These are phyloP conservation scores for Pitangus sulphuratus DNA, from an alignment of 2,797 vertebrate species.

Conservation along the genomic window DNA sequence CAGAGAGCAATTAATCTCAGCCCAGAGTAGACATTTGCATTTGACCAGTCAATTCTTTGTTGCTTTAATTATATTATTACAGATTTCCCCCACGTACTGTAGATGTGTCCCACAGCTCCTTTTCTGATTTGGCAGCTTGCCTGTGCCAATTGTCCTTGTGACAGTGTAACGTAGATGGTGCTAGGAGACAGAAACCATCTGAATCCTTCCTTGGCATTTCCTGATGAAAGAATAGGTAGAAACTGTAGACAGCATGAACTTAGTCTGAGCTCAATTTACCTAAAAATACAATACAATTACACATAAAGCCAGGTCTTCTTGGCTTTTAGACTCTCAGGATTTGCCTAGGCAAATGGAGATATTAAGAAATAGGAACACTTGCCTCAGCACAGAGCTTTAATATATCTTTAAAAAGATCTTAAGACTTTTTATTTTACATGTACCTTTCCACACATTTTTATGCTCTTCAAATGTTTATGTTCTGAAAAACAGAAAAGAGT, in stretches of 20 bases:
- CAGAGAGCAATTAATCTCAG: slow-evolving; percentile 25
- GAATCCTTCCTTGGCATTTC: background rate
- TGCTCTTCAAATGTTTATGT: background rate
- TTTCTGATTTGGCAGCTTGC: slow-evolving; percentile 5
- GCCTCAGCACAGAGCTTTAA: background rate
- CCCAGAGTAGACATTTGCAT: slow-evolving; percentile 2
- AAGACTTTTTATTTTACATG: background rate
- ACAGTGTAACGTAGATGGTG: background rate
- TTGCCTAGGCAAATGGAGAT: background rate
- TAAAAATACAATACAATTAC: background rate
- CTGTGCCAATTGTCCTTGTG: background rate
- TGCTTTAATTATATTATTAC: slow-evolving; percentile 16
- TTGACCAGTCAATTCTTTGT: background rate
- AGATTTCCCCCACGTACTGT: background rate
- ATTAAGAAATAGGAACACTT: background rate
- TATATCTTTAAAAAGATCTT: background rate
- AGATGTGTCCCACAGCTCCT: background rate
- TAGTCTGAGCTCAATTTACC: background rate
- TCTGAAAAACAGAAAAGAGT: background rate
- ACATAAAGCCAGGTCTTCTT: background rate
- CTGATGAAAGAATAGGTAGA: background rate
- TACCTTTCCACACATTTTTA: background rate
- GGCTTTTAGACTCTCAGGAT: background rate
- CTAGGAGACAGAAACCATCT: background rate
- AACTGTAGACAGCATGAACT: background rate